Conservation (phyloP, 2,797 vertebrate species). For the Pogoniulus pusillus region DNA sequence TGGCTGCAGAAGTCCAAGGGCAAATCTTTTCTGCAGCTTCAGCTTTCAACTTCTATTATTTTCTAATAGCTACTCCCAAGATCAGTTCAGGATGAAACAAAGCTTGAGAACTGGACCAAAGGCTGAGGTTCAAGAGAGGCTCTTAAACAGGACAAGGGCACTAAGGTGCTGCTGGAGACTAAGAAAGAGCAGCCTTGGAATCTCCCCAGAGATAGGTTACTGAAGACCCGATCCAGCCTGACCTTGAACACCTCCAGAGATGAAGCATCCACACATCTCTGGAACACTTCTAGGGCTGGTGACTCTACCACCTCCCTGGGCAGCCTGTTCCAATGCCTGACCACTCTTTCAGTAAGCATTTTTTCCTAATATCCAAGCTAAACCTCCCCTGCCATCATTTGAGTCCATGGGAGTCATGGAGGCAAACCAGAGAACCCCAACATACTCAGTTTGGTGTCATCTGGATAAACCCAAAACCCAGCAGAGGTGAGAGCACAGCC, state of each 20-base stretch:
- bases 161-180: background rate
- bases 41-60: background rate
- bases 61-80: background rate
- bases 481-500: background rate
- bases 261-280: no score
- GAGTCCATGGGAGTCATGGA: no score
- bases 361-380: no score
- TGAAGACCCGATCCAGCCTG: background rate
- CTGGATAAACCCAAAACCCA: no score
- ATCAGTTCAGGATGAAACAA: background rate
- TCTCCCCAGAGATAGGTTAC: background rate
- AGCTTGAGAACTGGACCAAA: background rate
- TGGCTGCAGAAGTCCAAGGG: slow-evolving; percentile 5
- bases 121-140: background rate
- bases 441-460: background rate
- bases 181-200: background rate
- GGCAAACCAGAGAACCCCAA: no score
- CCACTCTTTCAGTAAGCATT: no score
- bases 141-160: background rate
- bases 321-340: no score
- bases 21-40: background rate
- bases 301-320: no score
- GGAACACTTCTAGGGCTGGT: no score
- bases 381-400: no score
- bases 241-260: no score